Percentiles rank a stretch among this genome's conserved stretches.
Conservation (phyloP, 2,797 vertebrate genomes). For the Eptatretus atami region DNA sequence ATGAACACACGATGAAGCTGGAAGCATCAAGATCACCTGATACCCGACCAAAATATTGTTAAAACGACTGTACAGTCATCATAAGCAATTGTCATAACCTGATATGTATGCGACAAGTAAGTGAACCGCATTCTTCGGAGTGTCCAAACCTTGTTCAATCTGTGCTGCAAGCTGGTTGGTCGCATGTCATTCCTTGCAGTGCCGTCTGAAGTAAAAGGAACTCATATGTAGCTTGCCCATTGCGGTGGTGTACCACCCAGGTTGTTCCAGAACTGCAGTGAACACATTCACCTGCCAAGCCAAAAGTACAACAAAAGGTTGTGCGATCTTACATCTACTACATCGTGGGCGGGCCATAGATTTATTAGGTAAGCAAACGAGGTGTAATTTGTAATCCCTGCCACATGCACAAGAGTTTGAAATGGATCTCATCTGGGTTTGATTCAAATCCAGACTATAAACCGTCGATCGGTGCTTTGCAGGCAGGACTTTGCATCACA, state of each 20-base stretch:
- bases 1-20: too few species aligned
- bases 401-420: neutral
- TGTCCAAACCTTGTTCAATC: constrained; percentile 11
- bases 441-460: too few species aligned
- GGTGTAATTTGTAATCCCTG: neutral
- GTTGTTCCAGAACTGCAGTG: constrained; percentile 98
- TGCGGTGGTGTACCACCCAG: constrained; percentile 98
- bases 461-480: too few species aligned
- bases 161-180: constrained; percentile 47
- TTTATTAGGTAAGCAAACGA: neutral
- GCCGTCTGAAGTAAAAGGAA: constrained; percentile 99
- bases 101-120: too few species aligned
- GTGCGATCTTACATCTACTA: constrained; percentile 6
- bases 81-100: too few species aligned
- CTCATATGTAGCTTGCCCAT: constrained; percentile 97
- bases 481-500: too few species aligned
- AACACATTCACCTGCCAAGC: constrained; percentile 52
- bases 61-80: too few species aligned
- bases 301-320: constrained; percentile 8
- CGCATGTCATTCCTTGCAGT: constrained; percentile 63
- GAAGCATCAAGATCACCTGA: too few species aligned
- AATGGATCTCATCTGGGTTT: neutral
- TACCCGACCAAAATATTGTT: too few species aligned
- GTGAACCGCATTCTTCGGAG: too few species aligned
- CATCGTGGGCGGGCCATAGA: neutral